Conservation (phyloP, 2,797 vertebrate species). For the Zalophus californianus region DNA sequence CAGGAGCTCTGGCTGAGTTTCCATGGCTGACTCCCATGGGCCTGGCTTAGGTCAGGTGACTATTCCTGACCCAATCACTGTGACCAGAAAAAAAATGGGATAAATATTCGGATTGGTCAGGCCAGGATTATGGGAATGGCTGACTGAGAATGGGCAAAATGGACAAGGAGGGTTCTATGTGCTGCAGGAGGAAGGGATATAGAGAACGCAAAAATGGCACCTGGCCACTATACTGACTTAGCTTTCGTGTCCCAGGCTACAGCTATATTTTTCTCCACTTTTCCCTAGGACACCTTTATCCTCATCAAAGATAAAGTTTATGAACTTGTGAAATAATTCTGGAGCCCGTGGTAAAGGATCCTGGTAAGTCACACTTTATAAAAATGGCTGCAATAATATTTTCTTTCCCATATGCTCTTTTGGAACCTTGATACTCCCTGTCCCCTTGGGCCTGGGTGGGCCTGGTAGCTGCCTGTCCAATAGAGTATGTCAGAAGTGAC, state of each 20-base stretch:
- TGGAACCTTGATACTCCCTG: not conserved
- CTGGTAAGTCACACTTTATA: not conserved
- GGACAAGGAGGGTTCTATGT: not conserved
- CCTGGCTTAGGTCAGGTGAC: not conserved
- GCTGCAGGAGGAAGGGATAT: not conserved
- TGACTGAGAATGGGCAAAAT: not conserved
- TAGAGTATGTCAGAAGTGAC: not conserved
- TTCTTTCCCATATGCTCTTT: not conserved
- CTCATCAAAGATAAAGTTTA: not conserved
- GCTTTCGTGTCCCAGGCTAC: not conserved
- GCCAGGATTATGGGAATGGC: not conserved
- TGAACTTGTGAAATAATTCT: not conserved
- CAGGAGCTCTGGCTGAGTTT: not conserved
- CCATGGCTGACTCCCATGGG: not conserved
- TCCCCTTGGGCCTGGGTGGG: not conserved
- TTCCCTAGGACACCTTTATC: not conserved
- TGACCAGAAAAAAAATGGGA: not conserved
- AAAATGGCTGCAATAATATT: not conserved
- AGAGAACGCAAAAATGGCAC: not conserved
- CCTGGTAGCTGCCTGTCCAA: not conserved
- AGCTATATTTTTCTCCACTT: not conserved
- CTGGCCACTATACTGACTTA: not conserved
- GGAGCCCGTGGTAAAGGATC: not conserved
- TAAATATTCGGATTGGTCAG: not conserved
- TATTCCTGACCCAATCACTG: not conserved